Conservation (phyloP, 2,113 vertebrate species). For the human region GRCh38 chr11:36007001-36007500, state of each 20-base stretch:
- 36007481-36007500: conserved; percentile 53
- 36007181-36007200: conserved; percentile 41
- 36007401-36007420: conserved; percentile 69
- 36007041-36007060: not conserved
- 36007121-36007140: conserved; percentile 61
- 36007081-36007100: conserved; percentile 49
- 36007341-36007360: conserved; percentile 81
- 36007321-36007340: conserved; percentile 63
- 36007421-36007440: conserved; percentile 67
- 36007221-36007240: conserved; percentile 62
- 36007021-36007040: not conserved
- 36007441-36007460: conserved; percentile 43
- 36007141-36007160: conserved; percentile 9
- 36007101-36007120: conserved; percentile 45
- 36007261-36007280: conserved; percentile 73
- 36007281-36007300: conserved; percentile 84
- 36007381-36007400: conserved; percentile 64
- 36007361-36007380: conserved; percentile 64
- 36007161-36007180: conserved; percentile 28
- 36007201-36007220: conserved; percentile 67
- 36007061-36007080: conserved; percentile 36
- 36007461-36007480: conserved; percentile 43
- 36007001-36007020: not conserved
- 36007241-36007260: conserved; percentile 67
- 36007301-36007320: conserved; percentile 61